Percentiles rank a stretch among this genome's conserved stretches.
Conservation (phyloP, 1,140 invertebrate species). For the Eciton burchellii region DNA sequence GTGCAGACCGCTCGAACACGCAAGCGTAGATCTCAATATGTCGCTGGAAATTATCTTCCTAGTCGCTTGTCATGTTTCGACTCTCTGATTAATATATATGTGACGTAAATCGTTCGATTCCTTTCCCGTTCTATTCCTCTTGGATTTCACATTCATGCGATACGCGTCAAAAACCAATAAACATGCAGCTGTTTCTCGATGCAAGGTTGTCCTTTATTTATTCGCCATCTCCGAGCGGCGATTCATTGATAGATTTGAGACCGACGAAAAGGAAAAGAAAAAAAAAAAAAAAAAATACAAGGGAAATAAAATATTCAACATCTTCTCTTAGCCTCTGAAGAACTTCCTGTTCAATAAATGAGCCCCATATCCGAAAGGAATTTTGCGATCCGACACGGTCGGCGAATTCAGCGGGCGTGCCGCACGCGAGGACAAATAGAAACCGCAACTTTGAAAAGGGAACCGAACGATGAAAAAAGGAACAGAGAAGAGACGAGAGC, state of each 20-base stretch:
- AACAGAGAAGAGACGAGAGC: neutral
- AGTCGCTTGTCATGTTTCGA: neutral
- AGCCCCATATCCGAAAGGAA: neutral
- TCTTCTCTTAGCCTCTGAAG: neutral
- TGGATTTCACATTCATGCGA: neutral
- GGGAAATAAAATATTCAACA: neutral
- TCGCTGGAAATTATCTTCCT: neutral
- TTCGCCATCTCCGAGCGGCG: neutral
- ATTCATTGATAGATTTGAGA: neutral
- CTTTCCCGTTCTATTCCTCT: neutral
- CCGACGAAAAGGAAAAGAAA: neutral
- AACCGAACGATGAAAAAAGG: neutral
- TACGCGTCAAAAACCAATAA: neutral
- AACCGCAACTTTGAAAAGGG: slow-evolving; percentile 31
- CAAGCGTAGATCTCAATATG: slow-evolving; percentile 41
- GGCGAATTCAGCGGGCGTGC: slow-evolving; percentile 37
- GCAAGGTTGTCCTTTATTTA: neutral
- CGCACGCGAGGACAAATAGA: slow-evolving; percentile 52
- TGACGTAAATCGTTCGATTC: neutral
- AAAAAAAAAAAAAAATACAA: neutral
- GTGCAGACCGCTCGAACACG: slow-evolving; percentile 41
- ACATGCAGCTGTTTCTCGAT: neutral
- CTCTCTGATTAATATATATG: neutral
- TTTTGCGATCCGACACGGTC: slow-evolving; percentile 50
- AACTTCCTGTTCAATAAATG: neutral